Percentiles rank a stretch among this genome's conserved stretches.
phyloP scores from a whole-genome alignment of 2,888 invertebrate species.

The Cerastis rubricosa region DNA sequence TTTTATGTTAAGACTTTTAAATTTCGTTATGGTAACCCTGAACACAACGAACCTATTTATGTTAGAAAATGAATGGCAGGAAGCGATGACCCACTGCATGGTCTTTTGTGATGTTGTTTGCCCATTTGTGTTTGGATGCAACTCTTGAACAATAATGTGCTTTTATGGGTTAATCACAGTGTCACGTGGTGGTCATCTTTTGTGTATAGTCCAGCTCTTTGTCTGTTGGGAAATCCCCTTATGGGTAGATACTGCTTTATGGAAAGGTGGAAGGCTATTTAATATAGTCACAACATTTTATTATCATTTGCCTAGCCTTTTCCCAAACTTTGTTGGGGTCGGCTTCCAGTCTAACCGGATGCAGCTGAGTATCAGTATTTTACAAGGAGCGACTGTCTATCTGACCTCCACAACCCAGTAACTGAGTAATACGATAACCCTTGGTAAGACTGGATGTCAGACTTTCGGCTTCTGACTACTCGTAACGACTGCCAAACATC shows the following conservation, averaged over 20 bases:
- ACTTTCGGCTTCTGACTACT: too few species aligned
- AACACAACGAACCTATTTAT: conserved; percentile 41
- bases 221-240: background rate
- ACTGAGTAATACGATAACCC: too few species aligned
- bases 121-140: conserved; percentile 23
- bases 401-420: too few species aligned
- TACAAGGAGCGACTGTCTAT: too few species aligned
- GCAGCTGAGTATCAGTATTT: too few species aligned
- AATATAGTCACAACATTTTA: background rate
- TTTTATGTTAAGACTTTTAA: background rate
- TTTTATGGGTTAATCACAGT: conserved; percentile 18
- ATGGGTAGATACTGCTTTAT: background rate
- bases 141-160: conserved; percentile 16
- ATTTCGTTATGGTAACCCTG: conserved; percentile 1
- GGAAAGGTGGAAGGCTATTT: background rate
- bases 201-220: background rate
- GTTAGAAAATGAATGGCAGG: conserved; percentile 60
- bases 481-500: too few species aligned
- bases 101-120: conserved; percentile 46
- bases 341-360: too few species aligned
- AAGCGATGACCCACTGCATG: conserved; percentile 52
- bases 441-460: too few species aligned
- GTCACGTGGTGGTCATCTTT: background rate
- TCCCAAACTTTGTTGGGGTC: too few species aligned
- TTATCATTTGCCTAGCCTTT: too few species aligned